Base-by-base conservation (phyloP, 2,797 vertebrate genomes). In the Poeciliopsis presidionis region DNA sequence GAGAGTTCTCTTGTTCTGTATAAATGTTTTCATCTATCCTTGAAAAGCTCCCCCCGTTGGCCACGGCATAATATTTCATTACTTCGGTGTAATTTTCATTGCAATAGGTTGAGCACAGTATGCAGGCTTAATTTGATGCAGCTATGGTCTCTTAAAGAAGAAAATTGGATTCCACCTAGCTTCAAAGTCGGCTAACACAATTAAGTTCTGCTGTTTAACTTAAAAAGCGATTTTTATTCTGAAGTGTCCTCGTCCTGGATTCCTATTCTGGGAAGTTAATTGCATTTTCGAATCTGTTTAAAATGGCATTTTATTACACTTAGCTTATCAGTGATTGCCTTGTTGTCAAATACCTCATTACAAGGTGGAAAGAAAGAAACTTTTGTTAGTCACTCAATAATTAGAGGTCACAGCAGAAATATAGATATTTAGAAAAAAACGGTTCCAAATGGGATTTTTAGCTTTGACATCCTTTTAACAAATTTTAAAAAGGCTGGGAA, bases 241-340 rank as follows among this genome's bases (percentile, higher is more conserved):
- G 72, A 80, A 89, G 81, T 84, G 75, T 84, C 90, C 94, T 93
- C 89, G 77, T 93, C 92, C 87, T 84, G 75, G 88, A 74, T 75
- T 49, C 87, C 90, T 91, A 87, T 93, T 93, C 88, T 92, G 79
- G 83, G 80, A 91, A 88, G 87, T 94, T 95, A 94, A 95, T 95
- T 94, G 87, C 88, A 89, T 95, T 95, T 92, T 84, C 76, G 65
- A 77, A 20, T 87, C 76, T 53, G 55, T 81, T 83, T 81, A 87
- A 93, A 93, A 90, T 80, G 75, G 84, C 57, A 82, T 85, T 89
- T 92, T 85, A 87, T 81, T 86, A 84, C 77, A 83, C 81, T 69
- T 74, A 63, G 47, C 79, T 86, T 88, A 83, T 81, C 79, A 57
- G 53, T 76, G 81, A 55, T 74, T 65, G 71, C 61, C 39, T 61